Evolutionary conservation across 2,888 invertebrate species (phyloP), one percentile per base, ranked within the genome.

Genomic region (Nomada fucata): DNA sequence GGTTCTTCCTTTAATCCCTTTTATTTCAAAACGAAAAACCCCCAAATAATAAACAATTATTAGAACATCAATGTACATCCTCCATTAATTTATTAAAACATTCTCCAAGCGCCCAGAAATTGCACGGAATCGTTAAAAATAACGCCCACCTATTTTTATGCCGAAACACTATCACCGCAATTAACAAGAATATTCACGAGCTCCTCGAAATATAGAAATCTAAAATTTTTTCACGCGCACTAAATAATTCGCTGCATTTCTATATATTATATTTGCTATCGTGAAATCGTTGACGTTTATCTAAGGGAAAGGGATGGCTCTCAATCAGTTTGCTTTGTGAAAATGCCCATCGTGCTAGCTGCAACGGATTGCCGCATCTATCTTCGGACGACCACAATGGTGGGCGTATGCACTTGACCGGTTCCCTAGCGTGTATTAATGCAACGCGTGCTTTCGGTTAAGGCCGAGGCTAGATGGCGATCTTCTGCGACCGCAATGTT

Each of bases 391-490:
- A 77, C 88, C 88, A 75, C 88, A 88, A 86, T 79, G 75, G 86
- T 83, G 82, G 86, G 71, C 81, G 82, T 68, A 79, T 86, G 82
- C 79, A 84, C 82, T 82, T 80, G 84, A 76, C 71, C 79, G 64
- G 68, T 29, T 72, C 78, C 57, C 82, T 72, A 77, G 59, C 70
- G 81, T 74, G 85, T 87, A 90, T 90, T 91, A 91, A 89, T 89
- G 85, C 86, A 86, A 86, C 86, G 86, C 91, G 90, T 91, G 90
- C 89, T 86, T 88, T 83, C 82, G 90, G 88, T 90, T 89, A 88
- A 86, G 88, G 88, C 85, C 86, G 83, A 76, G 82, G 79, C 82
- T 86, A 76, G 80, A 83, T 65, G 78, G 69, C 87, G 84, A 86
- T 90, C 89, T 86, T 86, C 78, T 83, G 70, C 79, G 88, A 90